A percentile compares a stretch with the other conserved stretches of the same genome.
phyloP scores from a whole-genome alignment of 2,888 invertebrate genomes.

The Stenichneumon culpator region DNA sequence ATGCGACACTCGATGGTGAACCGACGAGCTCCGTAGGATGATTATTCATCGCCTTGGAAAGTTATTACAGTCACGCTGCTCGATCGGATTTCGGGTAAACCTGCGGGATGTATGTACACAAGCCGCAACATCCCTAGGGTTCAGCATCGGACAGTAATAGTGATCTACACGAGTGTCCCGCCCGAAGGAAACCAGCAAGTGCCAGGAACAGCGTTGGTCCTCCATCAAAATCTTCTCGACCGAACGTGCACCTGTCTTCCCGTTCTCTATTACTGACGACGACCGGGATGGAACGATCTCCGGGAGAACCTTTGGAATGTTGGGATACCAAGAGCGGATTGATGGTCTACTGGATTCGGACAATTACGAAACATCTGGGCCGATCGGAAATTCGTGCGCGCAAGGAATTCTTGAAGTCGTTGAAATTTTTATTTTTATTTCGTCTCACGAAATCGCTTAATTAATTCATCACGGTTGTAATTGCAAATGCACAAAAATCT shows the following conservation, averaged over 20 bases:
- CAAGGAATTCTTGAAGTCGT: too few species aligned
- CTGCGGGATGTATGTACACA: neutral
- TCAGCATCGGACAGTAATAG: neutral
- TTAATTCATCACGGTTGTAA: too few species aligned
- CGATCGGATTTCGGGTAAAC: neutral
- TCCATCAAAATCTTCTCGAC: slow-evolving; percentile 53
- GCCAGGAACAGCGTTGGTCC: slow-evolving; percentile 16
- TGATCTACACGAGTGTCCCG: slow-evolving; percentile 29
- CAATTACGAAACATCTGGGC: too few species aligned
- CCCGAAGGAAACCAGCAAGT: slow-evolving; percentile 10
- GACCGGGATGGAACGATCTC: slow-evolving; percentile 6
- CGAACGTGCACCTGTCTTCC: slow-evolving; percentile 37
- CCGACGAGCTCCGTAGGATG: neutral
- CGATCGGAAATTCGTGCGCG: too few species aligned
- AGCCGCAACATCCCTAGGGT: slow-evolving; percentile 7
- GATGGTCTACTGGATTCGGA: neutral
- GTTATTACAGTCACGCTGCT: neutral
- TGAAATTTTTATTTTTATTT: too few species aligned
- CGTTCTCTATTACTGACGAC: slow-evolving; percentile 7
- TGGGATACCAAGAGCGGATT: neutral
- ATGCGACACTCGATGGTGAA: neutral
- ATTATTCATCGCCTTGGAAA: slow-evolving; percentile 10
- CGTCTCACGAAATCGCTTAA: too few species aligned
- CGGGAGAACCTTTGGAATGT: neutral
- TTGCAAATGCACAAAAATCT: too few species aligned